Evolutionary conservation across 2,113 vertebrate genomes (phyloP), one percentile per base, ranked within the genome.

Genomic region (Hypomesus transpacificus): DNA sequence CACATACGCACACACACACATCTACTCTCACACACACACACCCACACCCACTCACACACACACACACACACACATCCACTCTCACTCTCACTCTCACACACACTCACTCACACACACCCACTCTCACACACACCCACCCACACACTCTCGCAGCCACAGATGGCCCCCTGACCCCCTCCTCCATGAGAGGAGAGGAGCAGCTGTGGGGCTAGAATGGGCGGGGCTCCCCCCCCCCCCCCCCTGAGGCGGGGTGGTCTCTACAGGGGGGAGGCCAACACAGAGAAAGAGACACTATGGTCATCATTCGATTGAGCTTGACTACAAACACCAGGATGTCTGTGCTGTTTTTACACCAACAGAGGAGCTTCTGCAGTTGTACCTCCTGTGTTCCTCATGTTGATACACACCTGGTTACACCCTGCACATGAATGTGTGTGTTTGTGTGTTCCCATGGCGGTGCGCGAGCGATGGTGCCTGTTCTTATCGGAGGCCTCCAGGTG

Each of bases 111-210:
- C n/a, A 28, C 26, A 39, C 52, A 39, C 26, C 13, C 71, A 58
- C n/a, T 24, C 62, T 46, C 21, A 67, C 64, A 67, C 21, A 31
- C 63, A 74, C 46, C 34, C 46, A 53, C 56, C 24, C 28, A 69
- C 68, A 2, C 61, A 57, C 70, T 20, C 68, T 66, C 66, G 39
- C 39, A 79, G 71, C 53, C 76, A 73, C 83, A 85, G 69, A 86
- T 85, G 86, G 79, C 72, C 71, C 34, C 20, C 63, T 28, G 52
- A 18, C 22, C 4, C 59, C 69, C 20, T 66, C 65, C 1, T 28
- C 8, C 26, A 20, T 73, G 75, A 74, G 39, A 54, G 2, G 24
- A 59, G 70, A 72, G 58, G 82, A 84, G 80, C 87, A 87, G 82
- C 83, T 87, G 87, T 71, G 56, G 75, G 69, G 76, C 81, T 68